Conservation (phyloP, 2,888 invertebrate species). For the Lissonota sp. region DNA sequence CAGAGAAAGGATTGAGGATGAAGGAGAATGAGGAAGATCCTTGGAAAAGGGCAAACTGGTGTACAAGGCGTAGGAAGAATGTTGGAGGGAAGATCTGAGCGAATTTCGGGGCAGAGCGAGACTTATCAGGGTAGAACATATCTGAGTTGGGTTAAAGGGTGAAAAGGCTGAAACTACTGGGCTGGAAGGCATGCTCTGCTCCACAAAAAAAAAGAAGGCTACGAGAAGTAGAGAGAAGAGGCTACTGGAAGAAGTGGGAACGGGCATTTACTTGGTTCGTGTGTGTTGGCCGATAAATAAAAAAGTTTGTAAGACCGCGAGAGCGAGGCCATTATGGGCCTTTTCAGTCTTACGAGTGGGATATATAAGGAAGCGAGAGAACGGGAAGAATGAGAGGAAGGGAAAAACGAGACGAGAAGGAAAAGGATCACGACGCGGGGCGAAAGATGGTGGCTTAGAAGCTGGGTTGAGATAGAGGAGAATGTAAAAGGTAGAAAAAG, state of each 20-base stretch:
- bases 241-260: slow-evolving; percentile 24
- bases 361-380: not conserved
- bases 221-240: slow-evolving; percentile 1
- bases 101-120: not conserved
- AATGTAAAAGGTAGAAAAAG: slow-evolving; percentile 39
- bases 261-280: slow-evolving; percentile 42
- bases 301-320: slow-evolving; percentile 52
- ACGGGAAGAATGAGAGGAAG: slow-evolving; percentile 26
- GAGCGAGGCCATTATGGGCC: slow-evolving; percentile 50
- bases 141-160: slow-evolving; percentile 40
- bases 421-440: slow-evolving; percentile 13
- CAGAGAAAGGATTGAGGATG: not conserved
- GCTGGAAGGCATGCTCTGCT: slow-evolving; percentile 16
- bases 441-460: slow-evolving; percentile 15
- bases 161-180: slow-evolving; percentile 47
- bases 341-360: slow-evolving; percentile 14
- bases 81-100: too few species aligned
- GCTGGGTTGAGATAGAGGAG: slow-evolving; percentile 23
- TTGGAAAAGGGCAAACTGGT: not conserved
- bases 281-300: slow-evolving; percentile 54
- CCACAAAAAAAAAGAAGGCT: not conserved
- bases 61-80: too few species aligned
- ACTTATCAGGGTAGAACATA: slow-evolving; percentile 47
- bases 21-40: slow-evolving; percentile 18
- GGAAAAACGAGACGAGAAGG: slow-evolving; percentile 14